These are phyloP conservation scores for Clunio marinus DNA, from an alignment of 2,888 invertebrate genomes.

Conservation along the genomic window DNA sequence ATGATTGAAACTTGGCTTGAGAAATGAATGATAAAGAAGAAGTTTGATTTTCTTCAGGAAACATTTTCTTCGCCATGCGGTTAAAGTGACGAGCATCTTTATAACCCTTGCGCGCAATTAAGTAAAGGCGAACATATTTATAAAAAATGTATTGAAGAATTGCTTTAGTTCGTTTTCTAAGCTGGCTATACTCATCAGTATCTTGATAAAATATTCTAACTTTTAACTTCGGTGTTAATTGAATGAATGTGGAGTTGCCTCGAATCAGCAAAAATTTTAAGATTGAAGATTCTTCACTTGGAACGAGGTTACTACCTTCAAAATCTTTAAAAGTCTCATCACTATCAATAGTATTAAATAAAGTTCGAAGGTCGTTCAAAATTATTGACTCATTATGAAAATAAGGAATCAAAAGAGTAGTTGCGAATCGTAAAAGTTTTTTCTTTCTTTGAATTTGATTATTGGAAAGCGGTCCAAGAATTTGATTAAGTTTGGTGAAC, in stretches of 20 bases:
- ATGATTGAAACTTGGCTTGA: not conserved
- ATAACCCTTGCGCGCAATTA: constrained; percentile 20
- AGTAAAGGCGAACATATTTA: constrained; percentile 16
- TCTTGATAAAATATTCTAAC: not conserved
- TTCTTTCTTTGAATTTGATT: no score
- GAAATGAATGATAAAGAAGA: no score
- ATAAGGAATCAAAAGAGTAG: no score
- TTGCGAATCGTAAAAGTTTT: no score
- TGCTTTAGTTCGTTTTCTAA: not conserved
- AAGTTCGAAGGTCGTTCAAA: no score
- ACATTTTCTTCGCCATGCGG: not conserved
- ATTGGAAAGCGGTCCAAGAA: no score
- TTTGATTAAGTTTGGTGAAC: no score
- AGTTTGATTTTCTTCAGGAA: not conserved
- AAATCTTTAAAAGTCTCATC: no score
- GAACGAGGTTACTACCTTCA: no score
- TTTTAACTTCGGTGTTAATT: not conserved
- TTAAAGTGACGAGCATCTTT: constrained; percentile 11
- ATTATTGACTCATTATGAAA: no score
- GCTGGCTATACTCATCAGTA: not conserved
- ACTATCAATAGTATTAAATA: no score
- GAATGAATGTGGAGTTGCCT: not conserved
- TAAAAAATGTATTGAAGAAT: constrained; percentile 14
- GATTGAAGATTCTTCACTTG: not conserved
- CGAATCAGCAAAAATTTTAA: not conserved